A percentile compares a stretch with the other conserved stretches of the same genome.
Evolutionary conservation across 2,113 vertebrate species (phyloP).

Genomic region (Sciurus niger): DNA sequence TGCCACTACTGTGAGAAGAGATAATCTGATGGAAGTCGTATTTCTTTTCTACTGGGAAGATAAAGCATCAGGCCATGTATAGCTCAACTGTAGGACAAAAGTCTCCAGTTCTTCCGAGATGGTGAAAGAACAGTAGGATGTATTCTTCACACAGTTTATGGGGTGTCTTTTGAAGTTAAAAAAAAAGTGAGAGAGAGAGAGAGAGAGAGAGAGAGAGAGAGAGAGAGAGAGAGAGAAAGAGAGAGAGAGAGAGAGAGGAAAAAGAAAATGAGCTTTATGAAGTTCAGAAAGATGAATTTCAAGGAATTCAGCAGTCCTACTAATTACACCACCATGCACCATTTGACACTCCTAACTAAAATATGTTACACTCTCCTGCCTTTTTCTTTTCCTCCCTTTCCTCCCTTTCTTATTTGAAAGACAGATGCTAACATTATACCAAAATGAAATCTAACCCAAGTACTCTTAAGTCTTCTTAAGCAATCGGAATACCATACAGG

Average conservation of each 20-base stretch:
- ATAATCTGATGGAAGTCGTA: neutral
- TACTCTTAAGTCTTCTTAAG: neutral
- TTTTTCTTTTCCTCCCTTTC: neutral
- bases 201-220: no score
- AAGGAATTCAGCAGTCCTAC: constrained; percentile 1
- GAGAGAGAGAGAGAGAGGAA: no score
- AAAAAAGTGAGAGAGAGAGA: neutral
- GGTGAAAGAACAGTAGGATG: constrained; percentile 6
- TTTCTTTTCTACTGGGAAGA: neutral
- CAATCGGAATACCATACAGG: neutral
- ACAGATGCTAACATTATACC: neutral
- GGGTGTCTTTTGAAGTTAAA: constrained; percentile 41
- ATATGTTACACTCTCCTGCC: neutral
- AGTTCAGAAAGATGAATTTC: neutral
- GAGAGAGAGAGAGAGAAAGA: no score
- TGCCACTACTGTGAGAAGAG: neutral
- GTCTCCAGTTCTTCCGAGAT: neutral
- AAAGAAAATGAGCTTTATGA: neutral
- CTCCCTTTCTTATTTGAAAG: neutral
- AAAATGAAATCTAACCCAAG: neutral
- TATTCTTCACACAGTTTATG: neutral
- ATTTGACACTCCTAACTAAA: neutral
- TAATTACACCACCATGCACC: neutral
- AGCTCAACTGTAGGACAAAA: neutral
- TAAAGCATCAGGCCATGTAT: neutral